A percentile compares a stretch with the other conserved stretches of the same genome.
phyloP scores from a whole-genome alignment of 2,888 invertebrate species.

The Tachystola acroxantha region DNA sequence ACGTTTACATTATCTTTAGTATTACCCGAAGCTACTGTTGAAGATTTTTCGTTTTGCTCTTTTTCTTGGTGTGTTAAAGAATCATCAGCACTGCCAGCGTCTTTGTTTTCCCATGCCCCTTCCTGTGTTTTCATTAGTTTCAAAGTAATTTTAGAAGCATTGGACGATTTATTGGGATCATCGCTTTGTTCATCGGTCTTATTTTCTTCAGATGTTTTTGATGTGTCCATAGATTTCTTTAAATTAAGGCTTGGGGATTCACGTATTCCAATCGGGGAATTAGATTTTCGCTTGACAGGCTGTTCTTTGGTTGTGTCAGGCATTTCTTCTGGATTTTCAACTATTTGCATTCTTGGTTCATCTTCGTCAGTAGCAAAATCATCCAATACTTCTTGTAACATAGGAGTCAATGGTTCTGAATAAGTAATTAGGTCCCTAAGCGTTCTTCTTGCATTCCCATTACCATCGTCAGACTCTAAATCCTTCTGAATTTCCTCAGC shows the following conservation, averaged over 20 bases:
- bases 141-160: slow-evolving; percentile 11
- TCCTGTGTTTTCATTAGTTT: slow-evolving; percentile 13
- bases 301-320: slow-evolving; percentile 18
- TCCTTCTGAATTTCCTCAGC: slow-evolving; percentile 47
- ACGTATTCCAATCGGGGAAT: slow-evolving; percentile 14
- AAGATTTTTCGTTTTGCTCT: slow-evolving; percentile 2
- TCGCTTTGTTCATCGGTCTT: background rate
- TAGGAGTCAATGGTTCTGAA: slow-evolving; percentile 51
- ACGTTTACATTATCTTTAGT: slow-evolving; percentile 4
- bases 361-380: slow-evolving; percentile 51
- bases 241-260: slow-evolving; percentile 8
- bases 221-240: background rate
- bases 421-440: slow-evolving; percentile 50
- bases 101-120: slow-evolving; percentile 10
- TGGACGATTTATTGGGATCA: background rate
- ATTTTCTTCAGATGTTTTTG: background rate
- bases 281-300: slow-evolving; percentile 7
- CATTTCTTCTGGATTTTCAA: slow-evolving; percentile 28
- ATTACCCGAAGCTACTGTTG: background rate
- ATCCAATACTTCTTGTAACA: slow-evolving; percentile 48
- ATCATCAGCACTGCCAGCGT: background rate
- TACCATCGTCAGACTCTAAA: slow-evolving; percentile 30
- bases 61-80: background rate
- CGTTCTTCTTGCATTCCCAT: slow-evolving; percentile 19
- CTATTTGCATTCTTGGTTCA: slow-evolving; percentile 40